Conservation (phyloP, 2,888 invertebrate species). For the Dynastes tityus region DNA sequence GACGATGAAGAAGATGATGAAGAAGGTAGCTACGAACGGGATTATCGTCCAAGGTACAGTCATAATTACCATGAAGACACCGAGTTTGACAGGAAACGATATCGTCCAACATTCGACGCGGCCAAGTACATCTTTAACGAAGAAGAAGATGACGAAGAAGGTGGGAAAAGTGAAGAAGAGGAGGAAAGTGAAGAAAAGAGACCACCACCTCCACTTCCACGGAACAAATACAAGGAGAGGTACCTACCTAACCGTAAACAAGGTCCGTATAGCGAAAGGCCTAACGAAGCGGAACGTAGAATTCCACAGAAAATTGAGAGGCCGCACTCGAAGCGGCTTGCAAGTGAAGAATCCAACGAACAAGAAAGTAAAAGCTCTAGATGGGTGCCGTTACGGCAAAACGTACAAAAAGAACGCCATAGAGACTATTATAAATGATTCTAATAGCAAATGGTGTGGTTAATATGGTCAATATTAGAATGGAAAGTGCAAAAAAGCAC, state of each 20-base stretch:
- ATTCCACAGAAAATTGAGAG: neutral
- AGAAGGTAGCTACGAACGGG: constrained; percentile 53
- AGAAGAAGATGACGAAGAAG: constrained; percentile 53
- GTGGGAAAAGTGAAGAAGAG: constrained; percentile 32
- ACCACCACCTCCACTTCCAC: constrained; percentile 7
- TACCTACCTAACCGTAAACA: neutral
- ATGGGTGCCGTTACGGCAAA: constrained; percentile 53
- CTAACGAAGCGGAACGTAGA: neutral
- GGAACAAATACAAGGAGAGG: neutral
- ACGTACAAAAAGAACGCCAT: neutral
- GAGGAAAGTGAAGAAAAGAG: neutral
- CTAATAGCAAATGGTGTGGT: neutral
- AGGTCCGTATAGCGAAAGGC: neutral
- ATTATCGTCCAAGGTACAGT: constrained; percentile 48
- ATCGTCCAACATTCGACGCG: constrained; percentile 49
- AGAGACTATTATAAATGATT: constrained; percentile 7
- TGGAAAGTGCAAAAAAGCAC: neutral
- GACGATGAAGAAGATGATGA: constrained; percentile 50
- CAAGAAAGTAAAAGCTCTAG: constrained; percentile 56
- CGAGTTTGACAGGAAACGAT: constrained; percentile 49
- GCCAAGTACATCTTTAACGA: constrained; percentile 51
- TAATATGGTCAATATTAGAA: constrained; percentile 16
- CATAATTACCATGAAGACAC: constrained; percentile 48
- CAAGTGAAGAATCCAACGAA: constrained; percentile 42
- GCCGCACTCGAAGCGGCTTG: neutral